Evolutionary conservation across 2,888 invertebrate species (phyloP), one percentile per base, ranked within the genome.

Genomic region (Dryomyza anilis): DNA sequence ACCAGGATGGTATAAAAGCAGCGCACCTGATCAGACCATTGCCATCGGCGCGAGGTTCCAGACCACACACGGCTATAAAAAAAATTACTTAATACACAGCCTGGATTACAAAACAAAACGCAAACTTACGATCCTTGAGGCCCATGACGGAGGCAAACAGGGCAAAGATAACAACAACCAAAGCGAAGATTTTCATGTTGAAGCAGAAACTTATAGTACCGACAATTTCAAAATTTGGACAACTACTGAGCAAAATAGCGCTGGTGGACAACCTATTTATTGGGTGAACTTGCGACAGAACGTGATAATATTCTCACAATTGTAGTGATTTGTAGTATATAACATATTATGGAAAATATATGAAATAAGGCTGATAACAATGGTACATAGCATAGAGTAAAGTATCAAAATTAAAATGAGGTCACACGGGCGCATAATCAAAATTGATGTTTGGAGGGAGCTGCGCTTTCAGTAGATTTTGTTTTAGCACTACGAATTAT

Each of bases 1-100:
- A 76, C 48, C 63, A 79, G 52, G 79, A 78, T 67, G 77, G 74
- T 69, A 79, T 78, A 4, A 78, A 67, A 0, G 91, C 92, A 57
- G 89, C 85, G 14, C 61, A 61, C 21, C 29, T 29, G 4, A 43
- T 53, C 14, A 27, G 21, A 0, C 61, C 61, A 23, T 61, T 43
- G 4, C 61, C 61, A 14, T 53, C 29, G 12, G 14, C 27, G 33
- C 39, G 10, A 43, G 36, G 52, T n/a, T 27, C n/a, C 39, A 43
- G 21, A n/a, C 53, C 61, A 27, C 61, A 61, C 39, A 21, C 16
- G 12, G 61, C 61, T 61, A 25, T 14, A 10, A 53, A 33, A 19
- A n/a, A 19, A n/a, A 12, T 25, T 16, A 8, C 16, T 4, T 19
- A 33, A 14, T 2, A 14, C 3, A n/a, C n/a, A 6, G 1, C 25